Evolutionary conservation across 2,888 invertebrate genomes (phyloP).

Genomic region (Phyto melanocephala): DNA sequence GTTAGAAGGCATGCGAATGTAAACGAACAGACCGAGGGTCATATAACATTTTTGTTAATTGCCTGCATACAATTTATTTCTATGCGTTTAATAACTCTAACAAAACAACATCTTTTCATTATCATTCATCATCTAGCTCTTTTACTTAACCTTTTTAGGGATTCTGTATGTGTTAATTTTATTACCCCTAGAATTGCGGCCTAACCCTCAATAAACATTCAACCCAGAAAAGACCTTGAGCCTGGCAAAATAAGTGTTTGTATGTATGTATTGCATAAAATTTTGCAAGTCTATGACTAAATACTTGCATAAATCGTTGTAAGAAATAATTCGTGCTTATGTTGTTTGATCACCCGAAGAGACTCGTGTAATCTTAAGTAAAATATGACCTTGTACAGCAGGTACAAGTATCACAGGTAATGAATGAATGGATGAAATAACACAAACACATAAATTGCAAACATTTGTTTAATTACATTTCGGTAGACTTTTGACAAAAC

Average conservation of each 20-base stretch:
- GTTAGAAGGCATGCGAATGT: too few relatives aligned
- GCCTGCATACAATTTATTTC: too few relatives aligned
- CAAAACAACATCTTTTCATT: too few relatives aligned
- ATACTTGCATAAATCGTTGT: constrained; percentile 61
- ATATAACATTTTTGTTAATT: too few relatives aligned
- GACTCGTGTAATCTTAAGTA: constrained; percentile 17
- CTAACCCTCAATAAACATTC: constrained; percentile 6
- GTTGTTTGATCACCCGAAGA: not conserved
- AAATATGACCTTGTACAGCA: constrained; percentile 29
- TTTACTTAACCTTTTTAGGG: constrained; percentile 17
- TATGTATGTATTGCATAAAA: constrained; percentile 39
- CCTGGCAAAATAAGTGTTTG: too few relatives aligned
- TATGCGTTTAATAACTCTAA: constrained; percentile 17
- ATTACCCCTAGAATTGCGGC: constrained; percentile 11
- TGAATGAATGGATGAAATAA: too few relatives aligned
- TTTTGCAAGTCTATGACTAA: constrained; percentile 36
- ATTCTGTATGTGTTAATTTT: constrained; percentile 5
- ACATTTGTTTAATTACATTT: too few relatives aligned
- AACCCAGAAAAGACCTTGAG: constrained; percentile 46
- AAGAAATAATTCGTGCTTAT: not conserved
- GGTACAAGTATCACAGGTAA: not conserved
- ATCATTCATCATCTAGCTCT: too few relatives aligned
- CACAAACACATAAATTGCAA: too few relatives aligned
- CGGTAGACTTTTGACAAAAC: too few relatives aligned
- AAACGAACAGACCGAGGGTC: not conserved